These are phyloP conservation scores for Achroia grisella DNA, from an alignment of 1,140 invertebrate genomes.

Conservation along the genomic window DNA sequence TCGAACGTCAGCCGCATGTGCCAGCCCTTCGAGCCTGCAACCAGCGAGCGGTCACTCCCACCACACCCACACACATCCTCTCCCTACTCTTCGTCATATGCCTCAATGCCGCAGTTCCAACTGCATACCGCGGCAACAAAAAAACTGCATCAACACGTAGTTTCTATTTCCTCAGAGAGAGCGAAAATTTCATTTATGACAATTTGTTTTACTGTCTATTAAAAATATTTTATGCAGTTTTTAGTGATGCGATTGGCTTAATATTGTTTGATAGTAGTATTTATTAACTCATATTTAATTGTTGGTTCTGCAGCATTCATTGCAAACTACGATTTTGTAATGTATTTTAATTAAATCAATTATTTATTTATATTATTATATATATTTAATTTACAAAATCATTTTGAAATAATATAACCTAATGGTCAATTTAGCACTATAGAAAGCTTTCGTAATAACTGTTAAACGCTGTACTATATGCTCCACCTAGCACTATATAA, in stretches of 20 bases:
- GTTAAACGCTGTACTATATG: conserved; percentile 55
- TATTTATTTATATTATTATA: conserved; percentile 2
- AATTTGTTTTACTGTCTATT: no score
- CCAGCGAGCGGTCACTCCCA: conserved; percentile 49
- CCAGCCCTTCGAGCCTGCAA: conserved; percentile 93
- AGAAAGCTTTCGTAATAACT: conserved; percentile 48
- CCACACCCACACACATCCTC: conserved; percentile 9
- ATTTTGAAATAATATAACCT: conserved; percentile 14
- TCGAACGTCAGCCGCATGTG: conserved; percentile 93
- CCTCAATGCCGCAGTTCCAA: conserved; percentile 23
- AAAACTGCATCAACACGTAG: not conserved
- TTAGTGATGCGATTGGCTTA: no score
- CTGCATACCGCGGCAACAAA: conserved; percentile 3
- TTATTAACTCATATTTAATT: no score
- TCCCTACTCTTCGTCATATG: conserved; percentile 8
- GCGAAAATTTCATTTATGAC: no score
- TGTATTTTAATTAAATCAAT: conserved; percentile 1
- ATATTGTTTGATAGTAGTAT: no score
- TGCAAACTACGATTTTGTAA: conserved; percentile 8
- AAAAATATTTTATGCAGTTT: no score
- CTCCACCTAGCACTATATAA: conserved; percentile 60
- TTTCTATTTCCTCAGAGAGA: no score
- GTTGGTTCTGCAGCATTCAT: conserved; percentile 32
- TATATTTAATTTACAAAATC: not conserved
- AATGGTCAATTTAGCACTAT: conserved; percentile 46